These are phyloP conservation scores for Paracentrotus lividus DNA, from an alignment of 53 echinoderm and acorn worm genomes.

Conservation along the genomic window DNA sequence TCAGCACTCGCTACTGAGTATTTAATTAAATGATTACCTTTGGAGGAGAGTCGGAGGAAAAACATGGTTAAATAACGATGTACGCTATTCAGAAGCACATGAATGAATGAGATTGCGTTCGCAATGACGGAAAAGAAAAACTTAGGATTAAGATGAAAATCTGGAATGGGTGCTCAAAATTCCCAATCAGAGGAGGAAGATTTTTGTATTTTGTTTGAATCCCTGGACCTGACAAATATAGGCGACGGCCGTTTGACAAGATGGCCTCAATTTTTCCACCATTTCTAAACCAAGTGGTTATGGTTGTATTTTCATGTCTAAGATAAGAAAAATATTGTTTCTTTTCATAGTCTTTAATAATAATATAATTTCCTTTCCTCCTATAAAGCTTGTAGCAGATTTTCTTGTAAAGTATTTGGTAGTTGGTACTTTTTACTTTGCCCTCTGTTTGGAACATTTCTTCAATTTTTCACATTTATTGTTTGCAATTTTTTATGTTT, in stretches of 20 bases:
- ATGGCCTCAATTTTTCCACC: constrained; percentile 22
- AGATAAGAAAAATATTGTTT: no score
- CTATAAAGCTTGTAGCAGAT: not conserved
- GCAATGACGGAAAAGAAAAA: constrained; percentile 39
- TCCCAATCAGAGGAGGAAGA: not conserved
- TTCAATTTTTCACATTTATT: not conserved
- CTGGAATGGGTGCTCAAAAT: constrained; percentile 36
- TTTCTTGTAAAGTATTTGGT: not conserved
- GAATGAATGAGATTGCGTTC: no score
- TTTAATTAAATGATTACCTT: not conserved
- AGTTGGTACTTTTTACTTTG: not conserved
- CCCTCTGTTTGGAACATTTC: not conserved
- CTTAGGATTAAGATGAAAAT: constrained; percentile 6
- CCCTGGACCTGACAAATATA: not conserved
- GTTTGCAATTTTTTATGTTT: not conserved
- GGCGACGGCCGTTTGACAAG: not conserved
- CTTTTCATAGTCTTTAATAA: not conserved
- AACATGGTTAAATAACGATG: no score
- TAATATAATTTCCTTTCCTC: not conserved
- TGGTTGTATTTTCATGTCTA: not conserved
- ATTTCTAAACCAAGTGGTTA: no score
- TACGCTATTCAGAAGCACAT: constrained; percentile 40
- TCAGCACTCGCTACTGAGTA: not conserved
- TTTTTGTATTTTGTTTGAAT: not conserved
- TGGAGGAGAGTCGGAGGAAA: constrained; percentile 19